phyloP scores from a whole-genome alignment of 1,140 invertebrate genomes.

The Trichonephila clavipes region DNA sequence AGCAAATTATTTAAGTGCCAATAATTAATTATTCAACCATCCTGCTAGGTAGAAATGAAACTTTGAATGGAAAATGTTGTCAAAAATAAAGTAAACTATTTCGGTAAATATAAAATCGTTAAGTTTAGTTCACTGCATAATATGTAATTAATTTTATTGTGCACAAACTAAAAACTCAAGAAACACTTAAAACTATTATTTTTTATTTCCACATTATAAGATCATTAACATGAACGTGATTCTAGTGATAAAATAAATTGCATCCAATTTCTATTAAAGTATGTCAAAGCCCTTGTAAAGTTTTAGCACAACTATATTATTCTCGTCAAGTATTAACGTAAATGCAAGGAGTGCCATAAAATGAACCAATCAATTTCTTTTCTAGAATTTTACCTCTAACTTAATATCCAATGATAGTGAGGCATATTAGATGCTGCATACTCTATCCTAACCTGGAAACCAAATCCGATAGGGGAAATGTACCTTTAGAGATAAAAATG shows the following conservation, averaged over 20 bases:
- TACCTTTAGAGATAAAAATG: neutral
- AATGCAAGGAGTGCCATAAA: neutral
- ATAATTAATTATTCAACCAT: too few relatives aligned
- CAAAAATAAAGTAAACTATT: too few relatives aligned
- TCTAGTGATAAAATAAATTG: neutral
- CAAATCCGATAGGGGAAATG: neutral
- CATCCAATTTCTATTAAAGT: neutral
- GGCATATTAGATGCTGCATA: neutral
- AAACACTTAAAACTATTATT: neutral
- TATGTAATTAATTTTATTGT: neutral
- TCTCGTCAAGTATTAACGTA: constrained; percentile 31
- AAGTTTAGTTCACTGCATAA: neutral
- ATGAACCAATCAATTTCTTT: constrained; percentile 18
- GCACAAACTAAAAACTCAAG: neutral
- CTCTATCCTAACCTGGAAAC: neutral
- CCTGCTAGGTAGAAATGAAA: too few relatives aligned
- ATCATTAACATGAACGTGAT: neutral
- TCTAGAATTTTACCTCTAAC: constrained; percentile 48
- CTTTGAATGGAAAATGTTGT: too few relatives aligned
- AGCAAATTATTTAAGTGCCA: too few relatives aligned
- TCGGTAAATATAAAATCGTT: too few relatives aligned
- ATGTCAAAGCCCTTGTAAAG: neutral
- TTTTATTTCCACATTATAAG: neutral
- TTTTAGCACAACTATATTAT: constrained; percentile 19
- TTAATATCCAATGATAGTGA: constrained; percentile 19